Evolutionary conservation across 2,797 vertebrate genomes (phyloP).

Genomic region (Gephyroberyx darwinii): DNA sequence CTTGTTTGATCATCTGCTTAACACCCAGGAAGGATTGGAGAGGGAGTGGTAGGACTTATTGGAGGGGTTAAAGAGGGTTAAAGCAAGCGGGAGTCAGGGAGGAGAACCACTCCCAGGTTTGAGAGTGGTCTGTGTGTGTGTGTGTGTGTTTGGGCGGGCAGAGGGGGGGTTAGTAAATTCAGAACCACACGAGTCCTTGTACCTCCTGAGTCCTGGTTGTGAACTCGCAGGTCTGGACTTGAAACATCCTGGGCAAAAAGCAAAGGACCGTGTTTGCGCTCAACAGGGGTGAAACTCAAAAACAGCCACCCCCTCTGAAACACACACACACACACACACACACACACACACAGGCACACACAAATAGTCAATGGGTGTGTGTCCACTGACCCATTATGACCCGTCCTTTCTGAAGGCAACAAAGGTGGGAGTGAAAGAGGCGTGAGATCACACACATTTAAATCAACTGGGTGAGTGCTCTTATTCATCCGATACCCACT

Average conservation of each 20-base stretch:
- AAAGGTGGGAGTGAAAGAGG: slow-evolving; percentile 78
- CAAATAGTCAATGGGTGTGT: slow-evolving; percentile 61
- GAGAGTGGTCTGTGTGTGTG: slow-evolving; percentile 17
- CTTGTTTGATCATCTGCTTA: slow-evolving; percentile 43
- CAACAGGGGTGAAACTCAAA: slow-evolving; percentile 24
- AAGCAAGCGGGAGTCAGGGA: slow-evolving; percentile 52
- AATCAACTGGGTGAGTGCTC: slow-evolving; percentile 79
- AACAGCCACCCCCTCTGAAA: slow-evolving; percentile 7
- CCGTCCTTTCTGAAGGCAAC: slow-evolving; percentile 76
- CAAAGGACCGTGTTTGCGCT: slow-evolving; percentile 31
- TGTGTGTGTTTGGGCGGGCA: slow-evolving; percentile 18
- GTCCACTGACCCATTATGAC: slow-evolving; percentile 80
- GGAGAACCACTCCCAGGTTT: slow-evolving; percentile 46
- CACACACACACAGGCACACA: slow-evolving; percentile 21
- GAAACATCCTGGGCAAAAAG: slow-evolving; percentile 23
- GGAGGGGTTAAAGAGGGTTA: slow-evolving; percentile 47
- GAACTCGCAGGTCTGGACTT: slow-evolving; percentile 7
- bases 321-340: slow-evolving; percentile 25
- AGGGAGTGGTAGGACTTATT: slow-evolving; percentile 19
- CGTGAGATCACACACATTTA: slow-evolving; percentile 81
- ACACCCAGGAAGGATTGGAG: slow-evolving; percentile 31
- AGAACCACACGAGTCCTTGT: slow-evolving; percentile 39
- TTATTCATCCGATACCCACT: slow-evolving; percentile 72
- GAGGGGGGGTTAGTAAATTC: slow-evolving; percentile 10
- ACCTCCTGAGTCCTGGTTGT: slow-evolving; percentile 24